Evolutionary conservation across 2,797 vertebrate genomes (phyloP), one percentile per base, ranked within the genome.

Genomic region (Meda fulgida): DNA sequence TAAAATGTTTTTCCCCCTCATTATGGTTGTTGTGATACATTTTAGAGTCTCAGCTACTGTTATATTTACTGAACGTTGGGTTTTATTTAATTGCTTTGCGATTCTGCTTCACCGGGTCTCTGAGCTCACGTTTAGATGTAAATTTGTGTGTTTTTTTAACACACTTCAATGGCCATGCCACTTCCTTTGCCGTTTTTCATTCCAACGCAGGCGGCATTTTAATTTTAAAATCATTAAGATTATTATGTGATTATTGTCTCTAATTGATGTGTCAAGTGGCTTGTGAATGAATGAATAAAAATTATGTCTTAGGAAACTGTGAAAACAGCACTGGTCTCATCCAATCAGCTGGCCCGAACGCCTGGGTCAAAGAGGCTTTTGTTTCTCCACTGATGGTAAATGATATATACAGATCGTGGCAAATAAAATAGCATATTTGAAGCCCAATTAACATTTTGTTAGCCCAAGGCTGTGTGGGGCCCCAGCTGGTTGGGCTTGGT

Each of bases 371-470:
- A 89, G 83, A 43, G 82, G 89, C 92, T 90, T 89, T 92, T 88
- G 89, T 93, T 91, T 90, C 87, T 89, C 81, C 65, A 29, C 51
- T 93, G 92, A 94, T 90, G 90, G 85, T 93, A 94, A 95, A 90
- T 92, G 89, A 93, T 95, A 93, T 94, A 94, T 94, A 94, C 94
- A 95, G 92, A 93, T 92, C 89, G 90, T 92, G 91, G 90, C 93
- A 89, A 87, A 91, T 89, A 91, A 93, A 95, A 94, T 92, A 90
- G 92, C 93, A 93, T 91, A 95, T 95, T 95, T 95, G 92, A 94
- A 94, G 93, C 92, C 92, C 93, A 94, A 94, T 95, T 95, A 95
- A 92, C 94, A 95, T 96, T 93, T 95, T 91, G 91, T 89, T 94
- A 91, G 94, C 95, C 93, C 90, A 87, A 89, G 94, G 95, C 93